Conservation (phyloP, 2,888 invertebrate genomes). For the Girardia tigrina region DNA sequence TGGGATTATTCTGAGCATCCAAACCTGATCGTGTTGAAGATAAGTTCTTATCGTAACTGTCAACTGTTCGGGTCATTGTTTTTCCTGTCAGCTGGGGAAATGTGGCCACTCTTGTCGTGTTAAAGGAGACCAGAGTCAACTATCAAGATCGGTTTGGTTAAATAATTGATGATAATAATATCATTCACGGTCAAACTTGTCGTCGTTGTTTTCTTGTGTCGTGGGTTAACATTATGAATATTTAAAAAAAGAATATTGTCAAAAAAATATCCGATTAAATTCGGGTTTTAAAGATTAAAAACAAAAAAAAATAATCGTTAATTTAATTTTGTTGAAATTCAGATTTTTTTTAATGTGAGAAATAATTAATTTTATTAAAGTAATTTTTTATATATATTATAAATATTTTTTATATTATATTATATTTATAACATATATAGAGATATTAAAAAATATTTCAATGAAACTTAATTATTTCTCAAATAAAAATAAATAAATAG, state of each 20-base stretch:
- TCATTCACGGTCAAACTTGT: neutral
- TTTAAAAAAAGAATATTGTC: neutral
- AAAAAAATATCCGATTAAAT: too few species aligned
- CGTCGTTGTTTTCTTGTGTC: neutral
- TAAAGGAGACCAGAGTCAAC: neutral
- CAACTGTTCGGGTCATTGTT: conserved; percentile 23
- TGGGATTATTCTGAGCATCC: conserved; percentile 17
- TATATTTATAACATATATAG: too few species aligned
- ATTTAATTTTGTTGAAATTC: too few species aligned
- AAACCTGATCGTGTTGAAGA: conserved; percentile 20
- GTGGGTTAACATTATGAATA: neutral
- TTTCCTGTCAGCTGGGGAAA: conserved; percentile 15
- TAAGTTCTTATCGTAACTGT: conserved; percentile 14
- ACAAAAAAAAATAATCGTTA: too few species aligned
- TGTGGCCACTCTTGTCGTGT: conserved; percentile 7
- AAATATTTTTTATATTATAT: too few species aligned
- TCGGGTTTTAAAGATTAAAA: too few species aligned
- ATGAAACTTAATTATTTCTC: too few species aligned
- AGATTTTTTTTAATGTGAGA: too few species aligned
- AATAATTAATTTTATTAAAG: too few species aligned
- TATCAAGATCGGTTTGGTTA: conserved; percentile 6
- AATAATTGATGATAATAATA: conserved; percentile 18
- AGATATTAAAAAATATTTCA: too few species aligned
- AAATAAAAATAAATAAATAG: too few species aligned
- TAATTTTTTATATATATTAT: too few species aligned